Conservation (phyloP, 2,888 invertebrate species). For the Agrotis exclamationis region DNA sequence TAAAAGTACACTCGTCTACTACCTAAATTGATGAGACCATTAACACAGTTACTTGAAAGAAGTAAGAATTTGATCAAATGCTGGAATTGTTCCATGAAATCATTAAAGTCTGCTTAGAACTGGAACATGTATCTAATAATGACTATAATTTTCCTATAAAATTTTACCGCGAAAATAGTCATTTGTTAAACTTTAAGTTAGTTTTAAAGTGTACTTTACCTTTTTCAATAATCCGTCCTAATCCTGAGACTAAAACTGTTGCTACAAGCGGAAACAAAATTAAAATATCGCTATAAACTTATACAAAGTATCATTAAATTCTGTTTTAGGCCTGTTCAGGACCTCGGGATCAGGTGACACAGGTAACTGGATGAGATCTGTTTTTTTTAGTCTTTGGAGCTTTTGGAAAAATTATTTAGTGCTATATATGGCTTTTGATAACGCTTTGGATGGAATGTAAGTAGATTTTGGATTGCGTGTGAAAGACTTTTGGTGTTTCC, state of each 20-base stretch:
- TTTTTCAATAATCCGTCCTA: constrained; percentile 38
- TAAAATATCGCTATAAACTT: constrained; percentile 76
- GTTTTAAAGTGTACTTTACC: constrained; percentile 23
- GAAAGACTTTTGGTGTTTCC: constrained; percentile 32
- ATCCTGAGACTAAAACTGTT: constrained; percentile 34
- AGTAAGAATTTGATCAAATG: constrained; percentile 25
- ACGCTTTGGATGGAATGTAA: constrained; percentile 52
- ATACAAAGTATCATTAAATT: constrained; percentile 85
- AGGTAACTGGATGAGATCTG: constrained; percentile 77
- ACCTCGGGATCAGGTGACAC: constrained; percentile 82
- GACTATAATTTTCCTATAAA: neutral
- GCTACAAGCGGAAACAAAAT: constrained; percentile 66
- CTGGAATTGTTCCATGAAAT: constrained; percentile 13
- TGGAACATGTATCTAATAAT: neutral
- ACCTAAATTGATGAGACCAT: neutral
- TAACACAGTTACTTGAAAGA: constrained; percentile 1
- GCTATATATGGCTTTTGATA: constrained; percentile 65
- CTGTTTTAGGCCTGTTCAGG: constrained; percentile 88
- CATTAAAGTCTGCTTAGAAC: constrained; percentile 23
- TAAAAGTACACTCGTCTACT: neutral
- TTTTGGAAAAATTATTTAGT: constrained; percentile 66
- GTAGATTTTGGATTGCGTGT: constrained; percentile 40
- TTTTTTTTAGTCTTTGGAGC: constrained; percentile 68
- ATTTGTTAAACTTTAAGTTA: constrained; percentile 24
- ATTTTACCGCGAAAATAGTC: constrained; percentile 3